Evolutionary conservation across 92 coral and sea anemone genomes (phyloP).

Genomic region (Umimayanthus kanabou): DNA sequence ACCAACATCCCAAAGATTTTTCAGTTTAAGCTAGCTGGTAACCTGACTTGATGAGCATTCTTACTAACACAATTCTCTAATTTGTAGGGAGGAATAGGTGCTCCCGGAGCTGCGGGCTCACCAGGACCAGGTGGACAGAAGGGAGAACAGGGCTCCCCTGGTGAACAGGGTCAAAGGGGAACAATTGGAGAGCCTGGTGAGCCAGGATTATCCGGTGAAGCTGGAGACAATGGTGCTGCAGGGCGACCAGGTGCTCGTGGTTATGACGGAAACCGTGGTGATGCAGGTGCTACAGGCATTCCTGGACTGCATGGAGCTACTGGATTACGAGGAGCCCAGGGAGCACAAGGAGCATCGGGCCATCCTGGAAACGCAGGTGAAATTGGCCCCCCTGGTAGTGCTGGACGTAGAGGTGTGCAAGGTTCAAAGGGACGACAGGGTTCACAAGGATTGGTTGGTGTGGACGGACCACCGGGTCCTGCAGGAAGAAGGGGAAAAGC

Average conservation of each 20-base stretch:
- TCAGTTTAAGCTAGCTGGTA: no score
- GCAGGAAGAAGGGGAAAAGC: slow-evolving; percentile 18
- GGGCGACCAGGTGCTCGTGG: slow-evolving; percentile 13
- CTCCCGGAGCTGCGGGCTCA: background rate
- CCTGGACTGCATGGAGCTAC: background rate
- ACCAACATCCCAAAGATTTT: no score
- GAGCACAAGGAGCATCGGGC: slow-evolving; percentile 16
- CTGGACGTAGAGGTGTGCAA: background rate
- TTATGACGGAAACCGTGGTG: slow-evolving; percentile 24
- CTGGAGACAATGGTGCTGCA: slow-evolving; percentile 20
- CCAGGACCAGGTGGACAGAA: background rate
- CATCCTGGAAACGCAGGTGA: slow-evolving; percentile 19
- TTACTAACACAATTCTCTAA: background rate
- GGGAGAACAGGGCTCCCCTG: background rate
- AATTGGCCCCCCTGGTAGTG: slow-evolving; percentile 7
- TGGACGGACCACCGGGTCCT: background rate
- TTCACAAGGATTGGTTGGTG: background rate
- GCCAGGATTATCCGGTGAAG: background rate
- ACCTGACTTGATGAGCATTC: no score
- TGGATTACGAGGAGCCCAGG: background rate
- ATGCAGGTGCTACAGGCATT: slow-evolving; percentile 13
- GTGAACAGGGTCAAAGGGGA: background rate
- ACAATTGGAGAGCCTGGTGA: background rate
- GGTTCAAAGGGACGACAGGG: slow-evolving; percentile 24
- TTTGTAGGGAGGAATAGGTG: slow-evolving; percentile 4